phyloP scores from a whole-genome alignment of 2,888 invertebrate genomes.

The Eupithecia tripunctaria region DNA sequence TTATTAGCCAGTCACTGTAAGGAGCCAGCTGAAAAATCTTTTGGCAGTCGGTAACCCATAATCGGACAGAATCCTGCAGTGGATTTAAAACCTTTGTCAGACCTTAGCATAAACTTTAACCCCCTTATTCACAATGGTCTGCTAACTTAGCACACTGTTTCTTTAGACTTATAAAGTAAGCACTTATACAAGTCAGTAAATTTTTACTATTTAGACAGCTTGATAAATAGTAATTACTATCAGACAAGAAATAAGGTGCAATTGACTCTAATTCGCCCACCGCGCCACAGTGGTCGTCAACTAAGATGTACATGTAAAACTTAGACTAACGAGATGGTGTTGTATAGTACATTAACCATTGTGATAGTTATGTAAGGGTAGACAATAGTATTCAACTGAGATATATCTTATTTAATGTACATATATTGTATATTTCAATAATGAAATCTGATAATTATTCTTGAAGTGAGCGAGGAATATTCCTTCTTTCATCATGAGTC shows the following conservation, averaged over 20 bases:
- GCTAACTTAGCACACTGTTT: too few relatives aligned
- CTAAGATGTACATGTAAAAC: too few relatives aligned
- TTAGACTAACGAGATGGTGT: too few relatives aligned
- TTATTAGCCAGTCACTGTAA: background rate
- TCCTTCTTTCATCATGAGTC: constrained; percentile 50
- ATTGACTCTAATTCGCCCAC: too few relatives aligned
- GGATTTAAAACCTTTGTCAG: background rate
- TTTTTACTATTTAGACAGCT: too few relatives aligned
- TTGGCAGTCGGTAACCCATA: background rate
- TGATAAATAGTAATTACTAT: too few relatives aligned
- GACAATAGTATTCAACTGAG: background rate
- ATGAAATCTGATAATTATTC: constrained; percentile 25
- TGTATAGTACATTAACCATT: background rate
- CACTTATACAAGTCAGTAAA: too few relatives aligned
- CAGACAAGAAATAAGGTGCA: too few relatives aligned
- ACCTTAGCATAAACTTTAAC: background rate
- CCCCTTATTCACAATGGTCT: too few relatives aligned
- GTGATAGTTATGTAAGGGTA: background rate
- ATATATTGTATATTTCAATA: background rate
- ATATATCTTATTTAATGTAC: background rate
- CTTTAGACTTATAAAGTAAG: too few relatives aligned
- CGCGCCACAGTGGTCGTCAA: too few relatives aligned
- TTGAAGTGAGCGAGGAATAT: constrained; percentile 33
- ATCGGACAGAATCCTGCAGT: background rate
- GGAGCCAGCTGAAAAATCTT: background rate